A percentile compares a stretch with the other conserved stretches of the same genome.
Evolutionary conservation across 2,888 invertebrate genomes (phyloP).

Genomic region (Charanyca ferruginea): DNA sequence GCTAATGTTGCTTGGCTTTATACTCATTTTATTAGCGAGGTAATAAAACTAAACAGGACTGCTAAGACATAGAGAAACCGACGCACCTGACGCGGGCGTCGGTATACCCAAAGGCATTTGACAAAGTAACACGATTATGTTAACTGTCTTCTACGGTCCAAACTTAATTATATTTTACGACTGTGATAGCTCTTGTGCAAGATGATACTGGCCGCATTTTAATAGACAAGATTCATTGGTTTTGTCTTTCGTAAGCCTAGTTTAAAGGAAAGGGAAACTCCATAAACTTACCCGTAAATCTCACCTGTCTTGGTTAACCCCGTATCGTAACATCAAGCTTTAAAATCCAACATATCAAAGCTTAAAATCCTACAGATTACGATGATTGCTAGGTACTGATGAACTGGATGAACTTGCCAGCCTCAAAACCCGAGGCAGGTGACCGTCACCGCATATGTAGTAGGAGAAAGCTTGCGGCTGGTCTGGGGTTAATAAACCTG

Average conservation of each 20-base stretch:
- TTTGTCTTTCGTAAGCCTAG: neutral
- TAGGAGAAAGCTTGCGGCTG: slow-evolving; percentile 36
- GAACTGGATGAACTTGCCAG: slow-evolving; percentile 42
- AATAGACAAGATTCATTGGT: slow-evolving; percentile 6
- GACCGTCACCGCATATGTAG: slow-evolving; percentile 34
- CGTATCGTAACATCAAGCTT: neutral
- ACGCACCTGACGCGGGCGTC: slow-evolving; percentile 40
- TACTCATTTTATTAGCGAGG: slow-evolving; percentile 43
- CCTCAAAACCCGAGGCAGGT: slow-evolving; percentile 23
- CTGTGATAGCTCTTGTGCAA: slow-evolving; percentile 15
- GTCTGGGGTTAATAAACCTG: slow-evolving; percentile 51
- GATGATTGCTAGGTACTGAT: slow-evolving; percentile 17
- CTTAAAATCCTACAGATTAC: slow-evolving; percentile 14
- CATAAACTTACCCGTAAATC: neutral
- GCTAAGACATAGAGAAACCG: slow-evolving; percentile 20
- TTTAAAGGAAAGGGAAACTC: neutral
- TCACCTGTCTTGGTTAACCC: neutral
- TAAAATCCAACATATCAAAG: slow-evolving; percentile 6
- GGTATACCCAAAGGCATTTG: slow-evolving; percentile 13
- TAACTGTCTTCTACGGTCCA: slow-evolving; percentile 27
- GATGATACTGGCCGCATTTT: slow-evolving; percentile 12
- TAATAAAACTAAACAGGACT: slow-evolving; percentile 35
- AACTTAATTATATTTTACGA: slow-evolving; percentile 26
- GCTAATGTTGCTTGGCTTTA: slow-evolving; percentile 51
- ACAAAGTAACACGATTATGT: slow-evolving; percentile 46